Conservation (phyloP, 1,140 invertebrate genomes). For the Penaeus chinensis region DNA sequence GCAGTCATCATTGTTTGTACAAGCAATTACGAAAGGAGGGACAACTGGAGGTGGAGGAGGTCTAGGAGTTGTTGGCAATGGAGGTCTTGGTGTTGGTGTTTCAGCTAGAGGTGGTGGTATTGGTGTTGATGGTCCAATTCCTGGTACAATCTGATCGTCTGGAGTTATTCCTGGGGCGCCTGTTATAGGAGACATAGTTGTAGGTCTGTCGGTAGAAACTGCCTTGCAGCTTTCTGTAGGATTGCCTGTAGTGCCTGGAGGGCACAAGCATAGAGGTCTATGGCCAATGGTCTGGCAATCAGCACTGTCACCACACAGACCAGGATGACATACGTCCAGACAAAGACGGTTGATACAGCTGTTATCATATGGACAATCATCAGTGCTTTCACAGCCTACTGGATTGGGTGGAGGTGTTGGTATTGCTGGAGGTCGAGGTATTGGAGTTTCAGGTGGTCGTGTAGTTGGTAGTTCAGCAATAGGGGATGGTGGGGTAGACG, state of each 20-base stretch:
- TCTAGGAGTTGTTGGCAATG: conserved; percentile 73
- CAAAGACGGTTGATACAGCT: conserved; percentile 88
- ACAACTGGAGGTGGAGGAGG: conserved; percentile 74
- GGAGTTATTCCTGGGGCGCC: conserved; percentile 83
- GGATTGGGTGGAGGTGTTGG: conserved; percentile 67
- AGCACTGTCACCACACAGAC: conserved; percentile 84
- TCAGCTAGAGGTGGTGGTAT: conserved; percentile 77
- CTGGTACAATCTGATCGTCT: conserved; percentile 75
- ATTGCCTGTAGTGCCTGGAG: conserved; percentile 86
- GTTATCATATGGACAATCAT: conserved; percentile 85
- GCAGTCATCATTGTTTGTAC: conserved; percentile 91
- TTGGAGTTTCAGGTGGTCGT: conserved; percentile 70
- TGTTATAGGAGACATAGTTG: conserved; percentile 81
- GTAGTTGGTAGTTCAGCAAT: conserved; percentile 79
- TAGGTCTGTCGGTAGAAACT: conserved; percentile 82
- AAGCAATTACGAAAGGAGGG: conserved; percentile 82
- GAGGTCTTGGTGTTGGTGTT: conserved; percentile 70
- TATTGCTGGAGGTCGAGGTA: conserved; percentile 66
- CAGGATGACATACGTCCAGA: conserved; percentile 82
- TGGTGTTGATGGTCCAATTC: conserved; percentile 78
- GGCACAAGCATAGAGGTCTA: conserved; percentile 83
- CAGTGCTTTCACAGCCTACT: conserved; percentile 86
- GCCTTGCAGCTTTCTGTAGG: conserved; percentile 77
- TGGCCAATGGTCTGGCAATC: conserved; percentile 83
- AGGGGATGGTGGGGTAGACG: conserved; percentile 82